phyloP scores from a whole-genome alignment of 2,797 vertebrate genomes.

The Artibeus lituratus region DNA sequence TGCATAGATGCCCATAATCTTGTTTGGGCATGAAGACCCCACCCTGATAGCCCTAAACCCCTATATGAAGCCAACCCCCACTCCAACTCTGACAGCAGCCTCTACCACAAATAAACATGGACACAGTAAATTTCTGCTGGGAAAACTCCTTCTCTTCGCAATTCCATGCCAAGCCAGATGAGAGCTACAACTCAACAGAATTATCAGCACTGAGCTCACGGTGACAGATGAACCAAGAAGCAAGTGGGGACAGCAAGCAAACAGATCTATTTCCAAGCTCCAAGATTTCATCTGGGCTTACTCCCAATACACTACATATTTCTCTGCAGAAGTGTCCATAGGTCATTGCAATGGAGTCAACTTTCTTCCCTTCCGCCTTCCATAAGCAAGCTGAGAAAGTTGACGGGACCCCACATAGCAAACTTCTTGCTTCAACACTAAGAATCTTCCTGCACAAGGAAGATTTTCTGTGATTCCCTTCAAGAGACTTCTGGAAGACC shows the following conservation, averaged over 20 bases:
- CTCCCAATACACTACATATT: not conserved
- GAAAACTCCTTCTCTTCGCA: not conserved
- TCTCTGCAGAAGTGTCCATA: not conserved
- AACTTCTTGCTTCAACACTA: not conserved
- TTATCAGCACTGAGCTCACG: not conserved
- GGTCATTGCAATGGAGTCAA: not conserved
- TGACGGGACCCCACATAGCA: fast-evolving
- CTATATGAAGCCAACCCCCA: not conserved
- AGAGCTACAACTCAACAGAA: not conserved
- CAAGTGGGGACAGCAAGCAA: not conserved
- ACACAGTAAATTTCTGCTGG: not conserved
- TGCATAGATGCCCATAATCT: not conserved
- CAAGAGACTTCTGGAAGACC: not conserved
- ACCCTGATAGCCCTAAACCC: too few relatives aligned
- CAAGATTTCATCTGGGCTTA: not conserved
- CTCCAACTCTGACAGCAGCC: not conserved
- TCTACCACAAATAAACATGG: not conserved
- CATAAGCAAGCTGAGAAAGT: not conserved
- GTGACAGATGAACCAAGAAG: constrained; percentile 45
- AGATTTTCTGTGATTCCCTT: fast-evolving
- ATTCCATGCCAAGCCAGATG: not conserved
- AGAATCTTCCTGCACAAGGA: not conserved
- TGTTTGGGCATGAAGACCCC: not conserved
- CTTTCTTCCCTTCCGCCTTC: not conserved
- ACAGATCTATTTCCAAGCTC: constrained; percentile 29